Conservation (phyloP, 2,797 vertebrate genomes). For the Pteropus rufus region DNA sequence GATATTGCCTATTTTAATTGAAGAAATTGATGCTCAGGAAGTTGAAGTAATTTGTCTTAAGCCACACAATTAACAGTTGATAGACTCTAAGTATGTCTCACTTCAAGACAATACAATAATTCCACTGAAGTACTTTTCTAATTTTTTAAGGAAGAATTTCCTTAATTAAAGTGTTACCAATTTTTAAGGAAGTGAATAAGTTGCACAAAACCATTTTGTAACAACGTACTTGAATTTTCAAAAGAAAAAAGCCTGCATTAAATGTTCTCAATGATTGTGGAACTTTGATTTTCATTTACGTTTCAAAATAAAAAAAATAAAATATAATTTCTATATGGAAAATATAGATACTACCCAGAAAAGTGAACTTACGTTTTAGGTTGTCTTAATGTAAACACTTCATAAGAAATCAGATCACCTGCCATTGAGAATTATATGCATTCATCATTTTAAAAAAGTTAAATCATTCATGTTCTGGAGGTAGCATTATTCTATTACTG, state of each 20-base stretch:
- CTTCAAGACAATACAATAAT: not conserved
- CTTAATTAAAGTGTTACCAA: not conserved
- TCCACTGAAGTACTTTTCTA: not conserved
- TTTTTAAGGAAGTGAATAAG: not conserved
- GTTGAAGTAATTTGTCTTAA: not conserved
- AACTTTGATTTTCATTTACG: not conserved
- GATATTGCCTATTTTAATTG: not conserved
- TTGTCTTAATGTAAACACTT: not conserved
- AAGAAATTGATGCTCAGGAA: not conserved
- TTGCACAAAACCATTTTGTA: not conserved
- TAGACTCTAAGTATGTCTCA: not conserved
- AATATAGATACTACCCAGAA: not conserved
- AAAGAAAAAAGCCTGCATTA: not conserved
- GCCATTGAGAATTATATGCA: not conserved
- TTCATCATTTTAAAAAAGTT: not conserved
- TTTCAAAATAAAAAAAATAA: not conserved
- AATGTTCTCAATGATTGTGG: not conserved
- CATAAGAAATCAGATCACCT: not conserved
- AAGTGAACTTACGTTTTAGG: not conserved
- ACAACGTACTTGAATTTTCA: not conserved
- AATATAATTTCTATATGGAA: not conserved
- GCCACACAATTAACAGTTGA: not conserved
- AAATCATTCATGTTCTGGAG: constrained; percentile 40
- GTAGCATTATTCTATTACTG: not conserved
- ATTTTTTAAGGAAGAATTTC: not conserved